A percentile compares a stretch with the other conserved stretches of the same genome.
Evolutionary conservation across 2,888 invertebrate genomes (phyloP).

Genomic region (Volucella inanis): DNA sequence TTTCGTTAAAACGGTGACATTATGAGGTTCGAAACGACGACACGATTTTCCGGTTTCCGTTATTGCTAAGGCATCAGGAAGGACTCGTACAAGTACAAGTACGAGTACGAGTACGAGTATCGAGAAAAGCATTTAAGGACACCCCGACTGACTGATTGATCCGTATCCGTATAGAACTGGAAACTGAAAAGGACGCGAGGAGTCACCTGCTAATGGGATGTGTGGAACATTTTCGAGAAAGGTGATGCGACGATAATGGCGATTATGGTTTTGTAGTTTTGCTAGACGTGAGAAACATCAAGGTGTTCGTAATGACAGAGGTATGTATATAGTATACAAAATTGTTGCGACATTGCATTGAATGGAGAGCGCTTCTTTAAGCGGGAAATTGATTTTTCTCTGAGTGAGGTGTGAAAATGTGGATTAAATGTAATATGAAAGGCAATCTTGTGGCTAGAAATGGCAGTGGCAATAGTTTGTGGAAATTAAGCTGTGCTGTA

Average conservation of each 20-base stretch:
- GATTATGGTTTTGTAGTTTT: conserved; percentile 42
- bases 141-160: conserved; percentile 48
- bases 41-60: conserved; percentile 69
- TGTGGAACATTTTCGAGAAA: conserved; percentile 40
- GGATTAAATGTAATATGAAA: conserved; percentile 28
- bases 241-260: conserved; percentile 38
- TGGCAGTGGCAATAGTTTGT: background rate
- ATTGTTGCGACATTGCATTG: background rate
- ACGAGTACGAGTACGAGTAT: background rate
- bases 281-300: conserved; percentile 33
- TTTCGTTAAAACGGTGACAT: conserved; percentile 63
- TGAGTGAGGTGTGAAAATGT: conserved; percentile 31
- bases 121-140: conserved; percentile 30
- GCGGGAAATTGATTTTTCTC: conserved; percentile 15
- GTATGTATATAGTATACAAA: background rate
- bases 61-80: background rate
- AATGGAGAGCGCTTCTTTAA: conserved; percentile 4
- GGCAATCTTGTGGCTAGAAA: background rate
- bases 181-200: background rate
- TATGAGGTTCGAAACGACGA: conserved; percentile 71
- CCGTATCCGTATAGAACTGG: conserved; percentile 43
- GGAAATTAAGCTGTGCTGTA: too few relatives aligned
- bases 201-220: background rate
- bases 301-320: background rate
- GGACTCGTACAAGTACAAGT: background rate